phyloP scores from a whole-genome alignment of 2,888 invertebrate genomes.

The Plebejus anna region DNA sequence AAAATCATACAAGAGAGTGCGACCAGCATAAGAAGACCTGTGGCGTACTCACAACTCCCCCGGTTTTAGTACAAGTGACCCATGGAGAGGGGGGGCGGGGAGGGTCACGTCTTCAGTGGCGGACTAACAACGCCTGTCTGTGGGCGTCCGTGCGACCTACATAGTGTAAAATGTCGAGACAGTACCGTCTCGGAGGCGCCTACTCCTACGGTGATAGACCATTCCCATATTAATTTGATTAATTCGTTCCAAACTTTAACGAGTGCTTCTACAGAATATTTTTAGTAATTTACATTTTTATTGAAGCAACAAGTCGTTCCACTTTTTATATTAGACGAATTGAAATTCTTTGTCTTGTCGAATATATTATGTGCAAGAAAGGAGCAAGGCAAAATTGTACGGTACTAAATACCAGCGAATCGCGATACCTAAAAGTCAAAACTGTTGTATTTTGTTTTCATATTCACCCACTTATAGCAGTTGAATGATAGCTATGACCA shows the following conservation, averaged over 20 bases:
- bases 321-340: neutral
- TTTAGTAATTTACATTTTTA: no score
- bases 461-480: neutral
- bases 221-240: conserved; percentile 42
- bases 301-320: conserved; percentile 30
- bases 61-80: conserved; percentile 26
- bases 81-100: conserved; percentile 35
- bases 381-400: neutral
- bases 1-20: conserved; percentile 28
- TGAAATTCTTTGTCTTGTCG: neutral
- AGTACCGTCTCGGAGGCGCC: conserved; percentile 67
- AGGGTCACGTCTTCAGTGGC: conserved; percentile 50
- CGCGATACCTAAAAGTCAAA: no score
- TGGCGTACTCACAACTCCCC: conserved; percentile 17
- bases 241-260: conserved; percentile 37
- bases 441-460: no score
- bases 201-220: conserved; percentile 54
- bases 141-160: conserved; percentile 73
- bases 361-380: neutral
- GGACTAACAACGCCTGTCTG: conserved; percentile 56
- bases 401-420: neutral
- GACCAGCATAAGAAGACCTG: conserved; percentile 35
- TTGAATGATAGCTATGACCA: no score
- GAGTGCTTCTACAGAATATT: no score
- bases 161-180: conserved; percentile 73